Evolutionary conservation across 2,797 vertebrate genomes (phyloP).

Genomic region (Lindbergichthys nudifrons): DNA sequence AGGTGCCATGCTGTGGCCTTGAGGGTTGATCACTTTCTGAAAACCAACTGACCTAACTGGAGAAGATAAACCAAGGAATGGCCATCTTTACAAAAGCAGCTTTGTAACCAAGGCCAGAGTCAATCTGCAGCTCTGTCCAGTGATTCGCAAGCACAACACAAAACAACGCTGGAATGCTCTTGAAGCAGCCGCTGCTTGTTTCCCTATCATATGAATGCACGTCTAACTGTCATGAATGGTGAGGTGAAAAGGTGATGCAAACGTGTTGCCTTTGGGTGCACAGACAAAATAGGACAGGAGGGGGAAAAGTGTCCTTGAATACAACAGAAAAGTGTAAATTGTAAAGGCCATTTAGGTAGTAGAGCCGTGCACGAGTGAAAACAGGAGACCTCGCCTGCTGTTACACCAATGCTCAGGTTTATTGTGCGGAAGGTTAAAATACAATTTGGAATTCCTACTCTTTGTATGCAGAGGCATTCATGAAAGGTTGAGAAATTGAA

Average conservation of each 20-base stretch:
- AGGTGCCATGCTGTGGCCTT: constrained; percentile 61
- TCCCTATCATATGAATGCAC: constrained; percentile 48
- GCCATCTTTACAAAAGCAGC: constrained; percentile 34
- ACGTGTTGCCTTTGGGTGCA: constrained; percentile 10
- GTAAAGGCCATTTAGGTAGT: constrained; percentile 41
- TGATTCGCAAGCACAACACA: constrained; percentile 18
- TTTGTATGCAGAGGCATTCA: constrained; percentile 46
- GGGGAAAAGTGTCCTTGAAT: constrained; percentile 67
- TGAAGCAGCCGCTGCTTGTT: constrained; percentile 32
- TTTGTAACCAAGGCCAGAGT: constrained; percentile 44
- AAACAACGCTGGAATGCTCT: constrained; percentile 30
- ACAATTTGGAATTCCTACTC: constrained; percentile 53
- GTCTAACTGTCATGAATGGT: constrained; percentile 50
- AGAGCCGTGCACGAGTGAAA: constrained; percentile 34
- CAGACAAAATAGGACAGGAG: constrained; percentile 31
- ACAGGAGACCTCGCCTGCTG: constrained; percentile 33
- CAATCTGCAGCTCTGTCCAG: constrained; percentile 25
- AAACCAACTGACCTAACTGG: constrained; percentile 63
- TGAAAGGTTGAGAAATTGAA: constrained; percentile 60
- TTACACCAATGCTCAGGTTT: constrained; percentile 28
- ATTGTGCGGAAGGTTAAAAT: constrained; percentile 35
- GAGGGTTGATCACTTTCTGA: constrained; percentile 57
- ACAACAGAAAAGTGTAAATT: constrained; percentile 60
- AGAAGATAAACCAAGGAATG: constrained; percentile 39
- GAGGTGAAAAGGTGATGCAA: constrained; percentile 30